A percentile compares a stretch with the other conserved stretches of the same genome.
phyloP scores from a whole-genome alignment of 2,888 invertebrate species.

The Drosophila percnosoma region DNA sequence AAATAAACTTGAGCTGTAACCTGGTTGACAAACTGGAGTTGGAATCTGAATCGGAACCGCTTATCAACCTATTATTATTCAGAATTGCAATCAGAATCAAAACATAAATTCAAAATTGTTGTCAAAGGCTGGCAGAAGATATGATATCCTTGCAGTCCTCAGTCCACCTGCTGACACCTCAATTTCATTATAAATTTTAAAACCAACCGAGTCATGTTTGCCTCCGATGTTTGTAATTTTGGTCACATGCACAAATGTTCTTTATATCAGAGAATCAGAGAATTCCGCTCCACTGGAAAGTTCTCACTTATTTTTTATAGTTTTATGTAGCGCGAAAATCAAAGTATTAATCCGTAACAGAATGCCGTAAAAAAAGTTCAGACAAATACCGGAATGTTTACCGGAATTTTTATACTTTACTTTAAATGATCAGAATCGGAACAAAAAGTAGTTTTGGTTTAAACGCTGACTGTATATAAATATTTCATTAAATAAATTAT shows the following conservation, averaged over 20 bases:
- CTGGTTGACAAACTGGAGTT: not conserved
- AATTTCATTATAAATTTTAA: not conserved
- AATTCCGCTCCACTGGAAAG: too few relatives aligned
- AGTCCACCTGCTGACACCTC: not conserved
- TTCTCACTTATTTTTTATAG: too few relatives aligned
- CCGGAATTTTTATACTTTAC: not conserved
- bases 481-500: not conserved
- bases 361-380: not conserved
- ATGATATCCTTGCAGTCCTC: not conserved
- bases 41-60: not conserved
- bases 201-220: not conserved
- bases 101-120: not conserved
- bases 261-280: too few relatives aligned
- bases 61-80: fast-evolving
- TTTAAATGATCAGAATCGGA: not conserved
- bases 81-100: not conserved
- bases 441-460: not conserved
- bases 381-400: not conserved
- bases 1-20: not conserved
- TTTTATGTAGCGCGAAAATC: not conserved
- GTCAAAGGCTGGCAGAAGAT: not conserved
- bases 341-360: not conserved
- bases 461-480: not conserved
- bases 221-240: not conserved
- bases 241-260: too few relatives aligned